Base-by-base conservation (phyloP, 1,140 invertebrate genomes). In the Pogonomyrmex californicus region DNA sequence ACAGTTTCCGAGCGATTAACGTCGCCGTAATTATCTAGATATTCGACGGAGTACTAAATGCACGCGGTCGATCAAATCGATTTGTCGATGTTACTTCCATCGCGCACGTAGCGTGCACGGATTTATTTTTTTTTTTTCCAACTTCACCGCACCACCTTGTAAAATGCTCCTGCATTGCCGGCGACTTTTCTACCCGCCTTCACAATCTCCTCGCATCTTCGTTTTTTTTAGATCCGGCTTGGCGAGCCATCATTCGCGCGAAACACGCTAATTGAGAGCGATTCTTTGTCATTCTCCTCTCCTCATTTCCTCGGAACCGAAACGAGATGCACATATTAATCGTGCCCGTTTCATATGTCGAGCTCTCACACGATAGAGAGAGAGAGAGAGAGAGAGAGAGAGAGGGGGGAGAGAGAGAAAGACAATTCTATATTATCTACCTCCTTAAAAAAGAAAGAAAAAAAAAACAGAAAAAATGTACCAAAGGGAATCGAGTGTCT, bases 371-470 rank as follows among this genome's bases (percentile, higher is more conserved):
- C 30, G 58, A 68, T 17, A 51, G 36, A 65, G 14, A 65, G n/a
- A n/a, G n/a, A n/a, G n/a, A n/a, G n/a, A n/a, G n/a, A n/a, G n/a
- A n/a, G n/a, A n/a, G n/a, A n/a, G n/a, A n/a, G n/a, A n/a, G n/a
- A n/a, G n/a, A n/a, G n/a, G n/a, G n/a, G n/a, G n/a, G n/a, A n/a
- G n/a, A n/a, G n/a, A n/a, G n/a, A n/a, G 36, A 78, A 17, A 65
- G 36, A 85, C n/a, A 78, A 47, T 65, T 85, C 75, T 79, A 82
- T 86, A 86, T 86, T 86, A 86, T 86, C 85, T 86, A 86, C 85
- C 85, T 86, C 78, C 47, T 82, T 30, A 30, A 44, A 66, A 68
- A 68, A 30, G 30, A 47, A 10, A 68, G n/a, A 68, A 41, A 65
- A 66, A 10, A 60, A 60, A 33, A 30, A 63, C 12, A 0, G n/a